A percentile compares a stretch with the other conserved stretches of the same genome.
Evolutionary conservation across 2,888 invertebrate species (phyloP).

Genomic region (Caenorhabditis sp.): DNA sequence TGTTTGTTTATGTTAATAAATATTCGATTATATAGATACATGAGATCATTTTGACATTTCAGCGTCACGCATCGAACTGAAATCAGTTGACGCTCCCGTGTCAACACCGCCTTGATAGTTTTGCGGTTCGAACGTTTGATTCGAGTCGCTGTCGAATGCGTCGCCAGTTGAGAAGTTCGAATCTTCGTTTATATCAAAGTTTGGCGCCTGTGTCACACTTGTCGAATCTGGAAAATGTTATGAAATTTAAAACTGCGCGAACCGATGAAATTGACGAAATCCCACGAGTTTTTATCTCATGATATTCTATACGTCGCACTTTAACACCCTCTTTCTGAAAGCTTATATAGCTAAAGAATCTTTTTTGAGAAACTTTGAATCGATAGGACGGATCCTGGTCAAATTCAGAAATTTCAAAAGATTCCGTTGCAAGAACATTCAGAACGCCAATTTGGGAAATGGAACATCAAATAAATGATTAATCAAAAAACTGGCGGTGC

Average conservation of each 20-base stretch:
- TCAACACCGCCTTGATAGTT: constrained; percentile 30
- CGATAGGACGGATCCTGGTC: background rate
- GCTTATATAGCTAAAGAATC: background rate
- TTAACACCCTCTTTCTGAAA: background rate
- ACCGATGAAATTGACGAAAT: background rate
- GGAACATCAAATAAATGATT: background rate
- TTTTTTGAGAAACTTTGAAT: background rate
- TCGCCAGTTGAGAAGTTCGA: constrained; percentile 67
- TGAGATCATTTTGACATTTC: constrained; percentile 45
- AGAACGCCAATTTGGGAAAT: background rate
- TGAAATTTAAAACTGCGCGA: too few relatives aligned
- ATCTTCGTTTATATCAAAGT: constrained; percentile 61
- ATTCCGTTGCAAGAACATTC: background rate
- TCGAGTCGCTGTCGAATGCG: constrained; percentile 66
- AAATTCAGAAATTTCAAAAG: background rate
- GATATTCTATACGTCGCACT: background rate
- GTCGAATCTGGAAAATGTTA: constrained; percentile 25
- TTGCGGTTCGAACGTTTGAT: constrained; percentile 58
- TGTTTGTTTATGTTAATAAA: background rate
- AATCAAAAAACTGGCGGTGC: background rate
- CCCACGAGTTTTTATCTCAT: background rate
- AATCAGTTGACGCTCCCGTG: constrained; percentile 56
- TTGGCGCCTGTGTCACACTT: constrained; percentile 18
- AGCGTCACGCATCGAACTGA: constrained; percentile 63
- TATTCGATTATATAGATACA: background rate